Evolutionary conservation across 2,888 invertebrate genomes (phyloP).

Genomic region (Cyclophora punctaria): DNA sequence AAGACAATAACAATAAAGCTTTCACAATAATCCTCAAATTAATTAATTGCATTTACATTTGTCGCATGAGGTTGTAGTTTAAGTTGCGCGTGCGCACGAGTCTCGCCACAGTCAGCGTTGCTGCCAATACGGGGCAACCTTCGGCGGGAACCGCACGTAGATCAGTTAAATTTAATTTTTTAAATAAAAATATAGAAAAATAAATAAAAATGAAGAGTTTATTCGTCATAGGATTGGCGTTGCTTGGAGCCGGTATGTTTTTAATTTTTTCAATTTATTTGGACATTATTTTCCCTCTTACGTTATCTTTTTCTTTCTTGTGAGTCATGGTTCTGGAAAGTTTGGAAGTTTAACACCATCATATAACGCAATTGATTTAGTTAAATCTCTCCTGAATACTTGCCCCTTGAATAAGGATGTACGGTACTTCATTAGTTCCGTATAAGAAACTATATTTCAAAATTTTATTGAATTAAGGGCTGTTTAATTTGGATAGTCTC

Average conservation of each 20-base stretch:
- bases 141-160: slow-evolving; percentile 59
- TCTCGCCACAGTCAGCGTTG: slow-evolving; percentile 31
- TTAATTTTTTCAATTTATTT: background rate
- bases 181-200: slow-evolving; percentile 22
- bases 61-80: slow-evolving; percentile 26
- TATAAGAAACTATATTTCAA: too few relatives aligned
- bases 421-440: too few relatives aligned
- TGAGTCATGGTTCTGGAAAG: too few relatives aligned
- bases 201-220: slow-evolving; percentile 50
- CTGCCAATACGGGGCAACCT: slow-evolving; percentile 60
- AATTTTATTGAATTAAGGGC: too few relatives aligned
- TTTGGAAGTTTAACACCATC: too few relatives aligned
- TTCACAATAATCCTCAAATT: slow-evolving; percentile 9
- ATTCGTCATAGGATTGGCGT: slow-evolving; percentile 38
- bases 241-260: slow-evolving; percentile 55
- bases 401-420: too few relatives aligned
- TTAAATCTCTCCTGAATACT: too few relatives aligned
- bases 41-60: slow-evolving; percentile 21
- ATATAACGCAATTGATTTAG: too few relatives aligned
- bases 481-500: too few relatives aligned
- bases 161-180: slow-evolving; percentile 22
- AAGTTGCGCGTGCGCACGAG: slow-evolving; percentile 32
- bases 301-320: too few relatives aligned
- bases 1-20: slow-evolving; percentile 15
- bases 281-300: too few relatives aligned